A percentile compares a stretch with the other conserved stretches of the same genome.
Conservation (phyloP, 2,797 vertebrate genomes). For the Paramormyrops hopkinsi region DNA sequence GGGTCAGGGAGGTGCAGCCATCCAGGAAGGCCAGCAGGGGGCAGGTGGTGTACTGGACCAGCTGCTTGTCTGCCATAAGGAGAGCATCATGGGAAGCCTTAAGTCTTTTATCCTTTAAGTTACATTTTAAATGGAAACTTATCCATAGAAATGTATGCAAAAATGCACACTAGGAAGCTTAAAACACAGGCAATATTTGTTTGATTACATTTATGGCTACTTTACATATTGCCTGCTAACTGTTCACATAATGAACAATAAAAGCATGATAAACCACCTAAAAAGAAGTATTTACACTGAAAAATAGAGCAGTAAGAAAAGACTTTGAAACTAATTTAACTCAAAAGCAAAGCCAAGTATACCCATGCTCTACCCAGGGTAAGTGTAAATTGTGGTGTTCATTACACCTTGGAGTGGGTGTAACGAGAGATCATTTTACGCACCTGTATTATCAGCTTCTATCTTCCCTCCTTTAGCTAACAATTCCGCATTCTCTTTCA, state of each 20-base stretch:
- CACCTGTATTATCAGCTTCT: conserved; percentile 43
- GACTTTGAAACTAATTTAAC: background rate
- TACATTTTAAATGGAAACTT: too few relatives aligned
- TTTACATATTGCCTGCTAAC: background rate
- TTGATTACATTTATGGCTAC: background rate
- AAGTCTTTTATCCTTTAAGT: background rate
- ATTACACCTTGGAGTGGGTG: background rate
- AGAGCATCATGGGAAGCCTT: conserved; percentile 14
- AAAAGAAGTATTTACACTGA: background rate
- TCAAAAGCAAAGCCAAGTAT: background rate
- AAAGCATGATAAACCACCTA: background rate
- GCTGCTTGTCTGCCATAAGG: conserved; percentile 70
- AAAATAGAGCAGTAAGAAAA: background rate
- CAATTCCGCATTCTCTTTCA: conserved; percentile 37
- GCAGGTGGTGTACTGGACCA: conserved; percentile 87
- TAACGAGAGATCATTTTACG: background rate
- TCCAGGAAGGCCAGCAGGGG: conserved; percentile 85
- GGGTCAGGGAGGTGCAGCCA: conserved; percentile 59
- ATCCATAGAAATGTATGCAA: background rate
- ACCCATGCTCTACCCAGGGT: background rate
- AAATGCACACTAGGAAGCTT: background rate
- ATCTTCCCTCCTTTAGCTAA: conserved; percentile 27
- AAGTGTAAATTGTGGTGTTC: background rate
- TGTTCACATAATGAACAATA: background rate
- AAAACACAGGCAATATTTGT: background rate